A percentile compares a stretch with the other conserved stretches of the same genome.
These are phyloP conservation scores for Pterocles orientalis DNA, from an alignment of 2,113 vertebrate species.

Conservation along the genomic window DNA sequence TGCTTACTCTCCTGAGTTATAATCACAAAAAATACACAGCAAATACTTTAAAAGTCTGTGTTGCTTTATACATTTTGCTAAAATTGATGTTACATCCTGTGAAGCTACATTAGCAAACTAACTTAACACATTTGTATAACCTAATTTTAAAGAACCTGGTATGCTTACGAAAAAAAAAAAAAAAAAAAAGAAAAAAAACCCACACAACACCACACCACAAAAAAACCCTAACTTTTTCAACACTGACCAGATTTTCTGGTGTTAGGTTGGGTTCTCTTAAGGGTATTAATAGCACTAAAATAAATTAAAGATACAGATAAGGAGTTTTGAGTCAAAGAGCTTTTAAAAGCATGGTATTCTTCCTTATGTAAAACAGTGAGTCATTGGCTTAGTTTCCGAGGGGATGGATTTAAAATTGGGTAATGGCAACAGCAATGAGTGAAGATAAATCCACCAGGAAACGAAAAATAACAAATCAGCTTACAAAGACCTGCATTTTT, in stretches of 20 bases:
- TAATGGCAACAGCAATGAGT: neutral
- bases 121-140: neutral
- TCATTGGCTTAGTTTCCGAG: neutral
- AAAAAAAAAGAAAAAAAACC: neutral
- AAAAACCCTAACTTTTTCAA: neutral
- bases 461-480: neutral
- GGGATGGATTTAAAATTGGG: neutral
- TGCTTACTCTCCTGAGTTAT: neutral
- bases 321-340: neutral
- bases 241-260: neutral
- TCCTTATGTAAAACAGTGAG: neutral
- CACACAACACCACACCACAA: no score
- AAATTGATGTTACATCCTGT: neutral
- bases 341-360: neutral
- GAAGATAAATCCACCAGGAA: neutral
- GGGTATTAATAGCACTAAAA: neutral
- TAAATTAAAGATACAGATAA: neutral
- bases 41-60: neutral
- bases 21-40: neutral
- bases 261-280: neutral
- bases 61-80: neutral
- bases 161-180: neutral
- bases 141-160: neutral
- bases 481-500: neutral
- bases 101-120: neutral